Evolutionary conservation across 2,888 invertebrate species (phyloP), one percentile per base, ranked within the genome.

Genomic region (Diaphora mendica): DNA sequence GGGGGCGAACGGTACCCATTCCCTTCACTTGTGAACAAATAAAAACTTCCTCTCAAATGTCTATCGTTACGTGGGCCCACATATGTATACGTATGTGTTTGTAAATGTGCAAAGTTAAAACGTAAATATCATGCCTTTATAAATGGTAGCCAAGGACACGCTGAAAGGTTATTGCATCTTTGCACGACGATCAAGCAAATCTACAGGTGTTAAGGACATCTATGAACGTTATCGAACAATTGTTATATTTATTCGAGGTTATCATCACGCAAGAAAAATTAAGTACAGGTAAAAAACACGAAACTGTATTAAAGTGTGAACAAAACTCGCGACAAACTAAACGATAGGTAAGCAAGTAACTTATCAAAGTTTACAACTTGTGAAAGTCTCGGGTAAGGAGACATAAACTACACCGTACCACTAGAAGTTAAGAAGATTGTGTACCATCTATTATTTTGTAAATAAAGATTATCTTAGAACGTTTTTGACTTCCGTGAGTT

Each of bases 21-120:
- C 79, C 79, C 79, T 81, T 78, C 77, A 68, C 78, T 79, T 75
- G 80, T 77, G 79, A 82, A 82, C 86, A 86, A 85, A 86, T 81
- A 86, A 85, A 83, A 83, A 79, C 78, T 79, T 82, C 77, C 83
- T 84, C 68, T 77, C 13, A 74, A 83, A 78, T 72, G 69, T 73
- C 74, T 72, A 75, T 75, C 66, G 62, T 75, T 73, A 73, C 51
- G 64, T 65, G 59, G 67, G 62, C 26, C 66, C 66, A 42, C 55
- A 70, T 30, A 55, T 44, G 8, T 62, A 17, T 4, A 39, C 26
- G 51, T 26, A 30, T 30, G 64, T 72, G 51, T 70, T 55, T 68
- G 69, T 26, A 17, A 30, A 62, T 20, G 26, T 62, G 30, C 26
- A 33, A 73, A 70, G 66, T 67, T 67, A n/a, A 59, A 70, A 23